These are phyloP conservation scores for Columba janthina DNA, from an alignment of 2,113 vertebrate genomes.

Conservation along the genomic window DNA sequence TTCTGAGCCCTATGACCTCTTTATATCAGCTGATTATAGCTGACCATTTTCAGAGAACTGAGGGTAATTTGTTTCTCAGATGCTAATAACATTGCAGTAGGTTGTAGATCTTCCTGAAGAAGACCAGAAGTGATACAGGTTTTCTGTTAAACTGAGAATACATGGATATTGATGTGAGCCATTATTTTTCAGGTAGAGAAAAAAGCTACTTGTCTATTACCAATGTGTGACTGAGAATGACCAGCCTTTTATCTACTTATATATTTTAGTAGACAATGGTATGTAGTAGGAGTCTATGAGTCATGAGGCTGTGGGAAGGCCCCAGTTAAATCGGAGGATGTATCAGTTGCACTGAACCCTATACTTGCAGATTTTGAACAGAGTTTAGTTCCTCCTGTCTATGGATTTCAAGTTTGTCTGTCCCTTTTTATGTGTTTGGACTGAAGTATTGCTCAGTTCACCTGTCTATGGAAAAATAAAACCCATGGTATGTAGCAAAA, in stretches of 20 bases:
- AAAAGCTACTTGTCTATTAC: neutral
- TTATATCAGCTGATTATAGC: neutral
- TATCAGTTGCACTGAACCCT: neutral
- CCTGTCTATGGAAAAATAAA: neutral
- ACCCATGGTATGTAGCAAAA: neutral
- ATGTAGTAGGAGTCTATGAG: neutral
- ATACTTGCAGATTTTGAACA: neutral
- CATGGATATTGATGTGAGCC: neutral
- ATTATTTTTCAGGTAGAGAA: neutral
- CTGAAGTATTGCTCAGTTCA: neutral
- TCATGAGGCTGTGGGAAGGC: neutral
- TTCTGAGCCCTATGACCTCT: neutral
- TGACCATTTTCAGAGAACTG: neutral
- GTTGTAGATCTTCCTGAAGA: neutral
- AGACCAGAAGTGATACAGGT: neutral
- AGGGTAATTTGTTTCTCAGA: neutral
- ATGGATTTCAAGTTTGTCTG: neutral
- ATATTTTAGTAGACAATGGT: neutral
- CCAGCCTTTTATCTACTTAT: neutral
- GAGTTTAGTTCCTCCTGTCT: neutral
- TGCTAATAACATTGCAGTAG: neutral
- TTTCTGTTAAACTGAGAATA: neutral
- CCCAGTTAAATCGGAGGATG: neutral
- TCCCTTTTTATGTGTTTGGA: neutral
- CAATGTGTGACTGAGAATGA: neutral